Conservation (phyloP, 2,888 invertebrate genomes). For the Merodon equestris region DNA sequence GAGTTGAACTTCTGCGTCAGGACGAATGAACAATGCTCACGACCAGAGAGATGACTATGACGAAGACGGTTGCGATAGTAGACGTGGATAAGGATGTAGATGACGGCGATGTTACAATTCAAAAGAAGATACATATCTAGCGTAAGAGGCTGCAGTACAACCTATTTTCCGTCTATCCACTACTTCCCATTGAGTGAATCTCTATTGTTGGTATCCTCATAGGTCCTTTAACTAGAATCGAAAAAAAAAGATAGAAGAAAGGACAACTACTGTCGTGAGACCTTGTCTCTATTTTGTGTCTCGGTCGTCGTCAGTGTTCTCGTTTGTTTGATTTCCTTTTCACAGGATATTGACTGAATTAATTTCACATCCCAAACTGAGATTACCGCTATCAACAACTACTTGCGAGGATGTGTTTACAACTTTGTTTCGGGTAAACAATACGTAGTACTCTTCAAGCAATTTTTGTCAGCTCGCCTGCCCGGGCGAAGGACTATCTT, state of each 20-base stretch:
- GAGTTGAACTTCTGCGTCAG: slow-evolving; percentile 29
- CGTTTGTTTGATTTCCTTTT: background rate
- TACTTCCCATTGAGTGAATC: too few species aligned
- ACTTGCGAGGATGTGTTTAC: slow-evolving; percentile 66
- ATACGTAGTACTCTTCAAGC: slow-evolving; percentile 14
- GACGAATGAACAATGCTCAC: too few species aligned
- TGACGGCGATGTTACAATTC: slow-evolving; percentile 32
- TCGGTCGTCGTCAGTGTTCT: background rate
- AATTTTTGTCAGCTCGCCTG: too few species aligned
- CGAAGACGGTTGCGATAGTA: background rate
- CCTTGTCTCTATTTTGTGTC: too few species aligned
- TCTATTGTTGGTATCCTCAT: too few species aligned
- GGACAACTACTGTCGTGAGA: too few species aligned
- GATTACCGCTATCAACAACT: slow-evolving; percentile 65
- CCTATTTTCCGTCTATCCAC: too few species aligned
- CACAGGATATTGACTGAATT: slow-evolving; percentile 62
- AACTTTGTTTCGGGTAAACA: slow-evolving; percentile 59
- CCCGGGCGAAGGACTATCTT: background rate
- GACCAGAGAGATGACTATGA: too few species aligned
- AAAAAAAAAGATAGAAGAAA: background rate
- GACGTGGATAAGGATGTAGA: slow-evolving; percentile 1
- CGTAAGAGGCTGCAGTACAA: slow-evolving; percentile 51
- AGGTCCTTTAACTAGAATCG: slow-evolving; percentile 1
- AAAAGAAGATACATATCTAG: slow-evolving; percentile 53
- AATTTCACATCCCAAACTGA: slow-evolving; percentile 62